phyloP scores from a whole-genome alignment of 2,797 vertebrate genomes.

The Cirrhinus mrigala region DNA sequence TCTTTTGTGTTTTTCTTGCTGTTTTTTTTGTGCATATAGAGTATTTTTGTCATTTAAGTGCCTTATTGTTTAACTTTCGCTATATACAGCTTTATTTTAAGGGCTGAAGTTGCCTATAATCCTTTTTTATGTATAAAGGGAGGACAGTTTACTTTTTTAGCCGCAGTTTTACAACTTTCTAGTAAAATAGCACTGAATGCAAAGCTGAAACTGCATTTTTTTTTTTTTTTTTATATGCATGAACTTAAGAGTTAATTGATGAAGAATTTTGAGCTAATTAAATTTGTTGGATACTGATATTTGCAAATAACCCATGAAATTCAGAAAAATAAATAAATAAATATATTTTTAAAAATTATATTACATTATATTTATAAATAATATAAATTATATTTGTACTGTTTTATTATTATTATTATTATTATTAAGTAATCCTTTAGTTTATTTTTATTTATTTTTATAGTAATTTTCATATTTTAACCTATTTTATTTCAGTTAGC shows the following conservation, averaged over 20 bases:
- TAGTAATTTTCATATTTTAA: too few relatives aligned
- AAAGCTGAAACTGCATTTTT: background rate
- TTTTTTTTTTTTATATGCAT: background rate
- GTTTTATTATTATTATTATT: too few relatives aligned
- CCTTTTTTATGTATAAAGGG: background rate
- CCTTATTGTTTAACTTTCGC: background rate
- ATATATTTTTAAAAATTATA: too few relatives aligned
- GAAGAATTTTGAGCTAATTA: background rate
- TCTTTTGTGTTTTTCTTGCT: too few relatives aligned
- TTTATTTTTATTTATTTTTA: too few relatives aligned
- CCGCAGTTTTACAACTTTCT: background rate
- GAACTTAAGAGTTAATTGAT: background rate
- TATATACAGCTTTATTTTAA: background rate
- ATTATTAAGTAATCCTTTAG: too few relatives aligned
- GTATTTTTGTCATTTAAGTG: background rate
- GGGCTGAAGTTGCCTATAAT: background rate
- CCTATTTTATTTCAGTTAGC: too few relatives aligned
- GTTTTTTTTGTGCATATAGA: background rate
- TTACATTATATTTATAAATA: too few relatives aligned
- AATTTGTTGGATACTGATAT: background rate
- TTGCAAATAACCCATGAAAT: too few relatives aligned
- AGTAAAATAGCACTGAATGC: background rate
- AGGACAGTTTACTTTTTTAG: background rate
- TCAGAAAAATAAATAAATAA: too few relatives aligned
- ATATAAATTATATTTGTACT: too few relatives aligned